A percentile compares a stretch with the other conserved stretches of the same genome.
Conservation (phyloP, 2,797 vertebrate genomes). For the Pangasius sanitwongsei region DNA sequence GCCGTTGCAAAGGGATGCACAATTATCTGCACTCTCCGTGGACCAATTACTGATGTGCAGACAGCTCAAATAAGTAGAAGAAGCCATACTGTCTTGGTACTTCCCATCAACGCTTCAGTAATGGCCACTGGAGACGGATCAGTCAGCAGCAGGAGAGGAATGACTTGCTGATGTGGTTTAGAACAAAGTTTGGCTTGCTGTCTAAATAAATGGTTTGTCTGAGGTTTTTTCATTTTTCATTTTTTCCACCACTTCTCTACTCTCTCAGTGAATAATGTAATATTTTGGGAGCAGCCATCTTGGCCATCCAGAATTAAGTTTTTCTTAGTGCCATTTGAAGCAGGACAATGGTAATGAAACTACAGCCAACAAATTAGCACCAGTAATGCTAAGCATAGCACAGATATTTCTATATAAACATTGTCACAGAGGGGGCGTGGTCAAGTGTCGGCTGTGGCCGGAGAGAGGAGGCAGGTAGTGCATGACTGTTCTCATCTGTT, state of each 20-base stretch:
- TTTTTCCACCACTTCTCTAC: neutral
- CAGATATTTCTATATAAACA: neutral
- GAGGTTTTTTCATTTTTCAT: neutral
- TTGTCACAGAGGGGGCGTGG: neutral
- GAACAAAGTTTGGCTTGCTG: neutral
- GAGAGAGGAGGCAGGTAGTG: neutral
- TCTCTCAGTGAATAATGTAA: neutral
- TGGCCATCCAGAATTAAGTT: neutral
- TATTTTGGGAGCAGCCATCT: neutral
- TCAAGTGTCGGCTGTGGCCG: neutral
- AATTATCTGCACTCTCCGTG: constrained; percentile 45
- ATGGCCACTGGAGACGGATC: neutral
- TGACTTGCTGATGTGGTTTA: neutral
- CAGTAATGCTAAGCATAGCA: neutral
- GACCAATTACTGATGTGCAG: constrained; percentile 40
- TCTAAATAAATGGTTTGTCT: neutral
- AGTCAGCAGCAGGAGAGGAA: neutral
- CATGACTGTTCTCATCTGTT: neutral
- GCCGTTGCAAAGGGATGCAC: neutral
- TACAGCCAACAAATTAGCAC: neutral
- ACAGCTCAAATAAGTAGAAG: neutral
- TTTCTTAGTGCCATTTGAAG: neutral
- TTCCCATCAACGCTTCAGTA: constrained; percentile 23
- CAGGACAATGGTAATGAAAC: neutral
- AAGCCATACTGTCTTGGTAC: neutral